Percentiles rank a stretch among this genome's conserved stretches.
Evolutionary conservation across 2,888 invertebrate species (phyloP).

Genomic region (Agonopterix heracliana): DNA sequence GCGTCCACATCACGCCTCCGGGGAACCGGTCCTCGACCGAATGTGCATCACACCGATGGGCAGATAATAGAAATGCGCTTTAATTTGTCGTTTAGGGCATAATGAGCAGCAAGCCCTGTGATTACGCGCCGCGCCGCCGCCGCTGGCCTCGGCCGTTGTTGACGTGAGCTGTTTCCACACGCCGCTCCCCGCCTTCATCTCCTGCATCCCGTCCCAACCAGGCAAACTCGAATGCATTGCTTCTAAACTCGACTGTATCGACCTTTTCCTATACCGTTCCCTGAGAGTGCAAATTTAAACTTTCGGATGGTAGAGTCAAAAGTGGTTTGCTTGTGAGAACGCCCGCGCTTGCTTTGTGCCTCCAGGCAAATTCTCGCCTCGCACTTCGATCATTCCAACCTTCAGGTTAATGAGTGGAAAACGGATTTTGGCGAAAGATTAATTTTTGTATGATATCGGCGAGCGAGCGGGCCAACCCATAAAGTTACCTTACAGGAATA

Average conservation of each 20-base stretch:
- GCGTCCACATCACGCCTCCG: conserved; percentile 29
- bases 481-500: no score
- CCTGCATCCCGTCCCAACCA: conserved; percentile 24
- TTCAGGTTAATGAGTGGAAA: conserved; percentile 51
- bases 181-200: conserved; percentile 30
- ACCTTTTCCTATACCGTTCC: conserved; percentile 1
- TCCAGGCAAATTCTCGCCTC: conserved; percentile 55
- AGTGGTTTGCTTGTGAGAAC: conserved; percentile 42
- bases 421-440: conserved; percentile 32
- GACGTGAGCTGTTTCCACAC: conserved; percentile 67
- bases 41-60: conserved; percentile 58
- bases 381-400: conserved; percentile 33
- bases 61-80: conserved; percentile 75
- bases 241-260: conserved; percentile 21
- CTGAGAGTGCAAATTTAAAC: not conserved
- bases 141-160: conserved; percentile 70
- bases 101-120: conserved; percentile 75
- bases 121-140: conserved; percentile 73
- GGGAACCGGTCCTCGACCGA: conserved; percentile 47
- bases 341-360: conserved; percentile 38
- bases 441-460: conserved; percentile 1
- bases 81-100: conserved; percentile 76
- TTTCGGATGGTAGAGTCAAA: conserved; percentile 20
- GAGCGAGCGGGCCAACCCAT: not conserved
- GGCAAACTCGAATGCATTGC: conserved; percentile 41